phyloP scores from a whole-genome alignment of 1,140 invertebrate genomes.

The Calosoma granatense region DNA sequence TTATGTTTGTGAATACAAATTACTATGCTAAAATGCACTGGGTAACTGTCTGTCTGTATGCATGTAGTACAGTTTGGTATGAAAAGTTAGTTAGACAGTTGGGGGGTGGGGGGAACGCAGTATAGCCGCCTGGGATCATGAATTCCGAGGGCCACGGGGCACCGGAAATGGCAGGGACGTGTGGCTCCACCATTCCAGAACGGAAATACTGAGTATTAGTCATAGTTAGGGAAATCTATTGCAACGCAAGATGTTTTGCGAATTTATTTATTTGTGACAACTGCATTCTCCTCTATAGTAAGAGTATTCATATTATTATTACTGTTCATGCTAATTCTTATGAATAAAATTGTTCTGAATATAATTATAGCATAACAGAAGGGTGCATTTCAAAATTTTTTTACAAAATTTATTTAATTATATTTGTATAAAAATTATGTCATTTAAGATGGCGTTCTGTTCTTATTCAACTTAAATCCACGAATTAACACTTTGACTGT shows the following conservation, averaged over 20 bases:
- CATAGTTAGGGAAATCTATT: slow-evolving; percentile 30
- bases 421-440: too few species aligned
- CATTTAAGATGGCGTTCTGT: too few species aligned
- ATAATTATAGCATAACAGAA: too few species aligned
- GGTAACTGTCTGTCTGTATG: neutral
- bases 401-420: too few species aligned
- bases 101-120: slow-evolving; percentile 4
- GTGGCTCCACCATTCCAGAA: slow-evolving; percentile 31
- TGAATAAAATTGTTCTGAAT: too few species aligned
- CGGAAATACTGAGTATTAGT: slow-evolving; percentile 35
- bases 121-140: slow-evolving; percentile 10
- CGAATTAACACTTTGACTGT: too few species aligned
- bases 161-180: slow-evolving; percentile 32
- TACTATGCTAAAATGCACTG: neutral
- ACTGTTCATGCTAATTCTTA: too few species aligned
- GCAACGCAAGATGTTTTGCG: neutral
- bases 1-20: neutral
- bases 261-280: slow-evolving; percentile 1
- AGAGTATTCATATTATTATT: too few species aligned
- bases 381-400: too few species aligned
- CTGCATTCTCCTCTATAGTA: too few species aligned
- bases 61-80: too few species aligned
- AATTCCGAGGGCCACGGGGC: slow-evolving; percentile 16
- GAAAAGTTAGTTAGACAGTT: slow-evolving; percentile 1
- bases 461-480: too few species aligned